These are phyloP conservation scores for Lepus oiostolus DNA, from an alignment of 2,797 vertebrate genomes.

Conservation along the genomic window DNA sequence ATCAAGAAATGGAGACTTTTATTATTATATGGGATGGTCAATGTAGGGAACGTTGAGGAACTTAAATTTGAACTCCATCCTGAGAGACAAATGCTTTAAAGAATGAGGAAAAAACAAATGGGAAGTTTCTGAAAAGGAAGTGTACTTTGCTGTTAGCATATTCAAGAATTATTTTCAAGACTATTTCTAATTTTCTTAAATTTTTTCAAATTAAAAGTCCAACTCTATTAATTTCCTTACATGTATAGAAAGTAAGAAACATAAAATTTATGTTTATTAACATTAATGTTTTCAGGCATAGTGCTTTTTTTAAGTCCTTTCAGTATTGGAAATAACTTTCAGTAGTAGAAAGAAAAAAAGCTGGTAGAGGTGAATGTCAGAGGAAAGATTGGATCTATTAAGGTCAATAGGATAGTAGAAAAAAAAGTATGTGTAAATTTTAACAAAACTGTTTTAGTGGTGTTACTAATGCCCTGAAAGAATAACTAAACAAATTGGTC, in stretches of 20 bases:
- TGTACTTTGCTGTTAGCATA: not conserved
- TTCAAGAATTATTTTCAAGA: not conserved
- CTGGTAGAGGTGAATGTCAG: not conserved
- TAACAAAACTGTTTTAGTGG: not conserved
- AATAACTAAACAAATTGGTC: not conserved
- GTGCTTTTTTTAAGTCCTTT: not conserved
- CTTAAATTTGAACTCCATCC: not conserved
- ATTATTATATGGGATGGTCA: not conserved
- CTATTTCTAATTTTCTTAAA: not conserved
- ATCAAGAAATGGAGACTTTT: not conserved
- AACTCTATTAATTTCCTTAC: not conserved
- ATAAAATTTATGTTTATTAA: not conserved
- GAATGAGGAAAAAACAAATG: not conserved
- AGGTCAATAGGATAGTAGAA: not conserved
- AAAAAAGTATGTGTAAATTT: not conserved
- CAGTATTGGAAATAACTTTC: not conserved
- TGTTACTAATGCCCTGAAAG: not conserved
- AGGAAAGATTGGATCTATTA: not conserved
- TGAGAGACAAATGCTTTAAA: not conserved
- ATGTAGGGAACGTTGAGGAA: not conserved
- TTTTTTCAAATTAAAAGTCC: not conserved
- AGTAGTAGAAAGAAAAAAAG: not conserved
- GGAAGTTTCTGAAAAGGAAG: not conserved
- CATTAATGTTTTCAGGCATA: not conserved
- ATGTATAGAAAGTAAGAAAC: not conserved